Base-by-base conservation (phyloP, 1,140 invertebrate species). In the Pantala flavescens region DNA sequence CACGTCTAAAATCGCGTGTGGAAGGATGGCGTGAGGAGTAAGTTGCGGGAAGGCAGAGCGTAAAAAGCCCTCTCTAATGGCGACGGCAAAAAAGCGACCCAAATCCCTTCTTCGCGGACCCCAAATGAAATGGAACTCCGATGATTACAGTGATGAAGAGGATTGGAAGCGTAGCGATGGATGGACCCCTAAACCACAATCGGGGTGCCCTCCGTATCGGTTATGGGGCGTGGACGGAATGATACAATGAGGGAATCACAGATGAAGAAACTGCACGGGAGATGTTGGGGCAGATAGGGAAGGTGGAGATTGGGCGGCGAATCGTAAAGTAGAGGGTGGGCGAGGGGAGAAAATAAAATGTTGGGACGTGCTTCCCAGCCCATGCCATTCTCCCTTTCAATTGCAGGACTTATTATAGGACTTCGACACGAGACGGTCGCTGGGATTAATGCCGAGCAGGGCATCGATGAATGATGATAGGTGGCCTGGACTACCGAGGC, bases 171-270 rank as follows among this genome's bases (percentile, higher is more conserved):
- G 49, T 19, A 21, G 49, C 49, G 12, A 21, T 19, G 49, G 49
- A 21, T 14, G n/a, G n/a, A 21, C 16, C 49, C 49, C 16, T 19
- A 63, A 63, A 63, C 49, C 49, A 63, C 49, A 63, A 63, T 3
- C n/a, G 12, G 49, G 49, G 49, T 63, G 49, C 12, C 49, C 3
- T 63, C 12, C 49, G 49, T 21, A 63, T 63, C 49, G 49, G 49
- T 63, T 63, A 63, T 63, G 49, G 49, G 49, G n/a, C 49, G 49
- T 16, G 49, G n/a, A 16, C 5, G 49, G 49, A 63, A 63, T 63
- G 49, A 63, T 63, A 63, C 49, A 63, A 63, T 63, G 49, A 63
- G 14, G 49, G 49, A 63, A 63, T 63, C 49, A 63, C 49, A 63
- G 49, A 63, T 16, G 16, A 21, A 63, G 49, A 63, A 63, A 63